Base-by-base conservation (phyloP, 2,113 vertebrate genomes). In the Malurus elegans region DNA sequence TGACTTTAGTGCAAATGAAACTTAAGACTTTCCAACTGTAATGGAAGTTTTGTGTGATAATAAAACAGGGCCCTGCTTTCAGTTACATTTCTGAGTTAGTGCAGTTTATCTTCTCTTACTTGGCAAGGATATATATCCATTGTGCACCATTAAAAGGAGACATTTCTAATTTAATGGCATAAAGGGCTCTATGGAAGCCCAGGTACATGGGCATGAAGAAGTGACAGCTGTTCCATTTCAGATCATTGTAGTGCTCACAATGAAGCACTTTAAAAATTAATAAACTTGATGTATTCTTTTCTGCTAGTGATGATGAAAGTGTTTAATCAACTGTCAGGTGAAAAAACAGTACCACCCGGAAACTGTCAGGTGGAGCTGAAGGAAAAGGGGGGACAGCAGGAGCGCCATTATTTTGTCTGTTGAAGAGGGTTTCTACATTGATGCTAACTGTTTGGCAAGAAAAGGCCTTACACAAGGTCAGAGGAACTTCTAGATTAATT, bases 241-340 rank as follows among this genome's bases (percentile, higher is more conserved):
- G 96, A 79, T 97, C 66, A 51, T 92, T 96, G 86, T 92, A 90
- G 29, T 79, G 67, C 50, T 95, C 60, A 97, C 92, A 98, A 91
- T 94, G 86, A 62, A 92, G 48, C 81, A 94, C 86, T 97, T 98
- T 92, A 97, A 98, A 98, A 97, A 97, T 97, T 97, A 96, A 98
- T 96, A 96, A 72, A 94, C 95, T 92, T 69, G 36, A 73, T 91
- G 34, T 84, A 87, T 48, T 60, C 82, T 91, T 95, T 97, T 95
- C 83, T 95, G 70, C 58, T 80, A 92, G 88, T 91, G 73, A 79
- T 74, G 67, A 91, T 92, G 90, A 88, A 98, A 97, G 74, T 92
- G 92, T 97, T 95, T 96, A 83, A 95, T 93, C 90, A 95, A 80
- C 69, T 38, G 8, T 83, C 80, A 73, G 62, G 61, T 79, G 53